Evolutionary conservation across 2,113 vertebrate genomes (phyloP), one percentile per base, ranked within the genome.

Genomic region (Oophaga pumilio): DNA sequence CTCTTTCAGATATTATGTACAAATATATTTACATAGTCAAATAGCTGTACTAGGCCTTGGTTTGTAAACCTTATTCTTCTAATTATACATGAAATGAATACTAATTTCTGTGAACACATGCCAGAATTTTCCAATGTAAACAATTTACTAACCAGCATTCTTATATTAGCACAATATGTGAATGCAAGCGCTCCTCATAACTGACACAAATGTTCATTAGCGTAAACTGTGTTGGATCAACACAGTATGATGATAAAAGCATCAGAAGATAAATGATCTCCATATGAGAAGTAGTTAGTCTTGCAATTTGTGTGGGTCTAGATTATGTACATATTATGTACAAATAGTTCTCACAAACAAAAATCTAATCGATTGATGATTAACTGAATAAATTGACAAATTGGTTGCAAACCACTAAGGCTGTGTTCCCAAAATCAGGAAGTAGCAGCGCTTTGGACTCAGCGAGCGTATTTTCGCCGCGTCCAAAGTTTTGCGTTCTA

Each of bases 151-250:
- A 84, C 20, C 84, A 73, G 71, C 26, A 85, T 85, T 77, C 59
- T 77, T 49, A 52, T 85, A 85, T 77, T 85, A 85, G 73, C 73
- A 64, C 71, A 85, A 77, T 77, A 76, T 85, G 84, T 77, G 84
- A 66, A 64, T 64, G 74, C 69, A 17, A 60, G 33, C 33, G 24
- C 43, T 50, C 57, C 71, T 62, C 15, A 69, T 26, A 62, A 76
- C 52, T 64, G 26, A 76, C 18, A 74, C 26, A 85, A 76, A 76
- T 62, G 57, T 57, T 56, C 69, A 73, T 9, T 49, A n/a, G 52
- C 49, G n/a, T 85, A 85, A 85, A 85, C 66, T 62, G 10, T 6
- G 28, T 11, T 22, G 24, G 3, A 24, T 82, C 62, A 82, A 82
- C 62, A 49, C 15, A 82, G 49, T 64, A 66, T n/a, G 22, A 15